Evolutionary conservation across 1,140 invertebrate species (phyloP).

Genomic region (Drosophila guanche): DNA sequence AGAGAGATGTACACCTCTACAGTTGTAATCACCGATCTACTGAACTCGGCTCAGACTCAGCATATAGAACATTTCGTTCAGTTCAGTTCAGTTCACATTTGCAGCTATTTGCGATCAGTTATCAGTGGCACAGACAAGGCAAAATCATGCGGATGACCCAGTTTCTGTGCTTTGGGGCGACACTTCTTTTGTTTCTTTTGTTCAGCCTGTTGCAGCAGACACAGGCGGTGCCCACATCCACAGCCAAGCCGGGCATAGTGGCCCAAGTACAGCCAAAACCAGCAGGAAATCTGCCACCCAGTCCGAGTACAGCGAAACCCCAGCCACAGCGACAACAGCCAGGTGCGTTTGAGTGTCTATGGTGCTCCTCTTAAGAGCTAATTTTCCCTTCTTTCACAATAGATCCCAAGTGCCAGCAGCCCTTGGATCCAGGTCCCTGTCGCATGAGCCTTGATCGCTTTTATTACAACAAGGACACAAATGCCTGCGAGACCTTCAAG

Average conservation of each 20-base stretch:
- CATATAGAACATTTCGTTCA: slow-evolving; percentile 38
- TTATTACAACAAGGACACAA: slow-evolving; percentile 73
- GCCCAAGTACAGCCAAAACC: slow-evolving; percentile 17
- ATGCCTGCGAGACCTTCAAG: slow-evolving; percentile 86
- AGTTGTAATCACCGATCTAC: no score
- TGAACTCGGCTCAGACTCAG: slow-evolving; percentile 19
- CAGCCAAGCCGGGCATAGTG: slow-evolving; percentile 4
- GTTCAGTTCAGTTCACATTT: slow-evolving; percentile 57
- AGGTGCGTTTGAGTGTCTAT: background rate
- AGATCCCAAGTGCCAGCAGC: slow-evolving; percentile 75
- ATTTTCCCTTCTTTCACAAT: background rate
- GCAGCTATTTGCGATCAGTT: slow-evolving; percentile 43
- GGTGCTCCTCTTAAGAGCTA: background rate
- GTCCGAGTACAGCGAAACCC: slow-evolving; percentile 22
- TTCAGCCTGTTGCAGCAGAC: slow-evolving; percentile 42
- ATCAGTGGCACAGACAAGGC: slow-evolving; percentile 41
- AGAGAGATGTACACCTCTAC: background rate
- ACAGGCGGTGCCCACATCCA: slow-evolving; percentile 48
- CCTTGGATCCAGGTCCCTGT: slow-evolving; percentile 69
- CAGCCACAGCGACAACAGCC: slow-evolving; percentile 21
- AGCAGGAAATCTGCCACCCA: slow-evolving; percentile 8
- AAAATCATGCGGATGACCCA: slow-evolving; percentile 51
- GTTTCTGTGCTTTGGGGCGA: slow-evolving; percentile 38
- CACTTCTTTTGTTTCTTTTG: slow-evolving; percentile 43
- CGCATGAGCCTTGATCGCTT: slow-evolving; percentile 75